phyloP scores from a whole-genome alignment of 2,888 invertebrate genomes.

The Syrphus vitripennis region DNA sequence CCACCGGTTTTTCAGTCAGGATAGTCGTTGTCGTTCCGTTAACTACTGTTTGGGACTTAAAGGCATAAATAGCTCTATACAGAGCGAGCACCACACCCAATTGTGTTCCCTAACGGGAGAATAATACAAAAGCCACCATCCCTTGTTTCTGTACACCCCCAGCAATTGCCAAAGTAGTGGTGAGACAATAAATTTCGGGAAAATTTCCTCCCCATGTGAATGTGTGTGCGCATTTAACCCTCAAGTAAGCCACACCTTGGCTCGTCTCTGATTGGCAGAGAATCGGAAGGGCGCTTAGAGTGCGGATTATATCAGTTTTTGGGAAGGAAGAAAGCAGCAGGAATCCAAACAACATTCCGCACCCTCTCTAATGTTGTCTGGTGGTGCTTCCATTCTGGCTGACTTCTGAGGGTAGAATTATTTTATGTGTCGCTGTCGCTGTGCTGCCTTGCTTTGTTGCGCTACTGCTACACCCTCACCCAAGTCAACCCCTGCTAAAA shows the following conservation, averaged over 20 bases:
- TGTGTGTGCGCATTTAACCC: constrained; percentile 73
- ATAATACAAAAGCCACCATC: constrained; percentile 30
- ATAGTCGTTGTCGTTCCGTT: constrained; percentile 46
- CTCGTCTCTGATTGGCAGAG: constrained; percentile 79
- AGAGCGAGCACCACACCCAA: constrained; percentile 66
- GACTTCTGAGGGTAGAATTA: constrained; percentile 33
- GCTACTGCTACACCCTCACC: constrained; percentile 40
- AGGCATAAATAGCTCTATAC: constrained; percentile 69
- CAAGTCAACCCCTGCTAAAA: constrained; percentile 28
- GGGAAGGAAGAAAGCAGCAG: constrained; percentile 70
- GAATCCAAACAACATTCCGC: constrained; percentile 49
- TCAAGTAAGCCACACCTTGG: constrained; percentile 78
- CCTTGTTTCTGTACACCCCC: constrained; percentile 48
- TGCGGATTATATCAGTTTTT: constrained; percentile 76
- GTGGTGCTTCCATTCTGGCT: background rate
- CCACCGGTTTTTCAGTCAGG: background rate
- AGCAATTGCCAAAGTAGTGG: constrained; percentile 48
- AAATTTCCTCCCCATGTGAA: constrained; percentile 61
- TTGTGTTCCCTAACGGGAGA: constrained; percentile 50
- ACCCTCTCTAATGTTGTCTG: constrained; percentile 29
- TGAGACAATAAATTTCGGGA: constrained; percentile 66
- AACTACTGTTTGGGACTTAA: constrained; percentile 61
- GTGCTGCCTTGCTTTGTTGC: too few species aligned
- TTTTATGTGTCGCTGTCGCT: background rate
- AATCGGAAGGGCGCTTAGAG: constrained; percentile 78